Conservation (phyloP, 2,797 vertebrate genomes). For the Hipposideros larvatus region DNA sequence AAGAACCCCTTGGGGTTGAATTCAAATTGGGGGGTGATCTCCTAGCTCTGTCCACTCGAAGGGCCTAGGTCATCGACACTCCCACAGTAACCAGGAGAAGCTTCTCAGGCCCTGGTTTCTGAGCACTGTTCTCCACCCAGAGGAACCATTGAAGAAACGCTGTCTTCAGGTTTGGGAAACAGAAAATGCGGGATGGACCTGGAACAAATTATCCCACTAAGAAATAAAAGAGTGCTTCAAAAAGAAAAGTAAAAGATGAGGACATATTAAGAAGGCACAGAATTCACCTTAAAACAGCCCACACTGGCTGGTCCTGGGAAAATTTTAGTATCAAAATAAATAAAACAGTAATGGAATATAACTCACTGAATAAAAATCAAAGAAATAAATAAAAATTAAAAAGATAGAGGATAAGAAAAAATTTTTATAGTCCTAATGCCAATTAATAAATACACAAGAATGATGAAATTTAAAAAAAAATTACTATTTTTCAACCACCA, state of each 20-base stretch:
- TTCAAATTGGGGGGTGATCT: not conserved
- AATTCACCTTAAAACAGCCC: not conserved
- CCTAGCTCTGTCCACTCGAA: not conserved
- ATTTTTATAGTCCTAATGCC: not conserved
- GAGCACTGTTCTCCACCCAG: not conserved
- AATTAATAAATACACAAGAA: not conserved
- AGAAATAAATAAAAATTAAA: not conserved
- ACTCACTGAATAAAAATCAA: not conserved
- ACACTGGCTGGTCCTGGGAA: not conserved
- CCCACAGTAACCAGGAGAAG: fast-evolving
- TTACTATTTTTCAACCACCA: not conserved
- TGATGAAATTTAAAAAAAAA: not conserved
- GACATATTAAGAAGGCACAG: not conserved
- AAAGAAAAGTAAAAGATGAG: not conserved
- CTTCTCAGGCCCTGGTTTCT: not conserved
- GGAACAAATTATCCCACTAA: not conserved
- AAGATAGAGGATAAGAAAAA: not conserved
- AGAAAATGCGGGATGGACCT: not conserved
- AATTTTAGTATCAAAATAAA: not conserved
- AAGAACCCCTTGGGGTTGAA: not conserved
- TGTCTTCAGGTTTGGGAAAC: not conserved
- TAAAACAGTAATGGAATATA: not conserved
- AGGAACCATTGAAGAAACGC: not conserved
- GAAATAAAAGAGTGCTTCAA: not conserved
- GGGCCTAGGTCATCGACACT: no score